Conservation (phyloP, 2,888 invertebrate species). For the Agonopterix heracliana region DNA sequence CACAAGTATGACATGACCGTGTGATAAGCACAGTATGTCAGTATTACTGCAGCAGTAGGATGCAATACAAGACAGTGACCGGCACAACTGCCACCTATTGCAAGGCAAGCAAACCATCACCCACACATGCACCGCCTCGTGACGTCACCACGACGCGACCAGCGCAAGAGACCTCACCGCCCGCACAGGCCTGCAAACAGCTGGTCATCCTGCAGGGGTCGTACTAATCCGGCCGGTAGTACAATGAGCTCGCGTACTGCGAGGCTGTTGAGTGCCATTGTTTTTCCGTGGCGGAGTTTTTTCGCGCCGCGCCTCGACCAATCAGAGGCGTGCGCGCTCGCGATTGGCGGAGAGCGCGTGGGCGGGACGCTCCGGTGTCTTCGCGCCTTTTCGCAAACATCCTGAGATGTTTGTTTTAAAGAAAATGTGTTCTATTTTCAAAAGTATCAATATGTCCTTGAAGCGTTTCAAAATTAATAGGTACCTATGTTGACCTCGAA, state of each 20-base stretch:
- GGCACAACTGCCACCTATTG: background rate
- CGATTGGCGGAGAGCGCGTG: conserved; percentile 47
- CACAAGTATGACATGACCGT: no score
- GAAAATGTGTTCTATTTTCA: conserved; percentile 1
- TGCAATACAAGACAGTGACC: background rate
- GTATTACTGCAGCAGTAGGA: no score
- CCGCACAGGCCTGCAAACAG: background rate
- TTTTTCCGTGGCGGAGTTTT: conserved; percentile 38
- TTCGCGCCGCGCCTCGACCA: conserved; percentile 39
- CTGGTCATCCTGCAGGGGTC: background rate
- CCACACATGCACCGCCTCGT: conserved; percentile 7
- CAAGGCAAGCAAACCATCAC: background rate
- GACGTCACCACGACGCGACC: background rate
- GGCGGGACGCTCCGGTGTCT: conserved; percentile 34
- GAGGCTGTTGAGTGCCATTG: conserved; percentile 51
- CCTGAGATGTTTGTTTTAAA: background rate
- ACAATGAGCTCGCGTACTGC: conserved; percentile 10
- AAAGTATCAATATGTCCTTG: background rate
- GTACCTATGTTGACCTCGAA: no score
- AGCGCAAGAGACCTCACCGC: background rate
- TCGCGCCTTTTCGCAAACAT: conserved; percentile 11
- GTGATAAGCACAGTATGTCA: no score
- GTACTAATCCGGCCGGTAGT: background rate
- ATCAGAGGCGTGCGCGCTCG: conserved; percentile 34
- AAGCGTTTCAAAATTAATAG: background rate